phyloP scores from a whole-genome alignment of 2,113 vertebrate species.

The Vireo altiloquus region DNA sequence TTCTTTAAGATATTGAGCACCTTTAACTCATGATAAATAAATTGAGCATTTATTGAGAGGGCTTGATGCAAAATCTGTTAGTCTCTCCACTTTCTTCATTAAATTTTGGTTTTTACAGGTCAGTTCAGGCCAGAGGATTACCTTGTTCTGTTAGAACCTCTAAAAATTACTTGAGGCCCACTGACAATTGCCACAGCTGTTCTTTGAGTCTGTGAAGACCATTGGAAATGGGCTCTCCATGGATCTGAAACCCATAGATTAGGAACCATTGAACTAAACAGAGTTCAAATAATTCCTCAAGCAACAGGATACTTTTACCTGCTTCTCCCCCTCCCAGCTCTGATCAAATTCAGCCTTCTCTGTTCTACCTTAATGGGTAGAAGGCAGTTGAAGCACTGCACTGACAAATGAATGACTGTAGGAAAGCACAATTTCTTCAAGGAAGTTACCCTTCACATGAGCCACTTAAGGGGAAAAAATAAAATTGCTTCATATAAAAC shows the following conservation, averaged over 20 bases:
- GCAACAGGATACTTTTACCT: neutral
- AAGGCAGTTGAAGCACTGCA: neutral
- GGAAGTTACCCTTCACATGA: neutral
- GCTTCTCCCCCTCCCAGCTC: neutral
- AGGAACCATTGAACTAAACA: neutral
- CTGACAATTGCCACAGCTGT: neutral
- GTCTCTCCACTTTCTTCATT: neutral
- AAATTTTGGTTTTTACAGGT: neutral
- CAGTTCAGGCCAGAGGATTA: neutral
- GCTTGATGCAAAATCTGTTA: neutral
- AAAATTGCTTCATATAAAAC: slow-evolving; percentile 43
- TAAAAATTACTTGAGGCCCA: neutral
- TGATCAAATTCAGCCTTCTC: neutral
- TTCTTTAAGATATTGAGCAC: neutral
- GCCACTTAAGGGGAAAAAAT: neutral
- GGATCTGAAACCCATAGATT: neutral
- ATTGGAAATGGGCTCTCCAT: neutral
- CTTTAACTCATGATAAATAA: neutral
- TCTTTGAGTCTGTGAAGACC: neutral
- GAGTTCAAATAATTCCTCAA: neutral
- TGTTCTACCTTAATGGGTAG: neutral
- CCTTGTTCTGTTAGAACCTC: neutral
- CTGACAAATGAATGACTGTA: neutral
- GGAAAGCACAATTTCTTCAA: neutral
- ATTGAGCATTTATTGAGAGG: neutral